phyloP scores from a whole-genome alignment of 2,113 vertebrate genomes.

The Phodopus roborovskii region DNA sequence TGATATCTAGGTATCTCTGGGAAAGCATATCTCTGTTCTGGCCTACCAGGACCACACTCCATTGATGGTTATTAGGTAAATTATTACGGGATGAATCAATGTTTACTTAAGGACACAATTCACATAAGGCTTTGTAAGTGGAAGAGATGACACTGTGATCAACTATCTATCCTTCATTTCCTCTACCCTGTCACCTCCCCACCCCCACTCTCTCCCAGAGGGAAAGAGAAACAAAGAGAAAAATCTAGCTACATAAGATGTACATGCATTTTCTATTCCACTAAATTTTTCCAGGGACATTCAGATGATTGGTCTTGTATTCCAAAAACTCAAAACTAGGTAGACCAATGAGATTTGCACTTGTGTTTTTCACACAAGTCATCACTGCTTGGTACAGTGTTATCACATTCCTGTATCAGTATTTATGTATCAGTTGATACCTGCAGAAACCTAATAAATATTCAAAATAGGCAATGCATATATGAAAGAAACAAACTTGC shows the following conservation, averaged over 20 bases:
- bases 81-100: neutral
- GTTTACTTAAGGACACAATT: neutral
- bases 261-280: neutral
- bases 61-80: neutral
- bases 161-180: neutral
- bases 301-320: neutral
- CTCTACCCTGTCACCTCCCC: neutral
- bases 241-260: neutral
- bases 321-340: neutral
- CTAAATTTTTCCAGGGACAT: neutral
- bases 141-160: neutral
- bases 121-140: neutral
- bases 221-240: neutral
- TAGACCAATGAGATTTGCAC: neutral
- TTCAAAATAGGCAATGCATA: neutral
- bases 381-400: neutral
- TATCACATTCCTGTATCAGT: neutral
- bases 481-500: conserved; percentile 76
- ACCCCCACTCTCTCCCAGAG: neutral
- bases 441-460: neutral
- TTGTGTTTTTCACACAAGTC: neutral
- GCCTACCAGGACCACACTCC: neutral
- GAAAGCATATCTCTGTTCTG: neutral
- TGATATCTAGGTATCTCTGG: neutral
- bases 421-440: neutral